Evolutionary conservation across 1,140 invertebrate species (phyloP).

Genomic region (Tetraneura akinire): DNA sequence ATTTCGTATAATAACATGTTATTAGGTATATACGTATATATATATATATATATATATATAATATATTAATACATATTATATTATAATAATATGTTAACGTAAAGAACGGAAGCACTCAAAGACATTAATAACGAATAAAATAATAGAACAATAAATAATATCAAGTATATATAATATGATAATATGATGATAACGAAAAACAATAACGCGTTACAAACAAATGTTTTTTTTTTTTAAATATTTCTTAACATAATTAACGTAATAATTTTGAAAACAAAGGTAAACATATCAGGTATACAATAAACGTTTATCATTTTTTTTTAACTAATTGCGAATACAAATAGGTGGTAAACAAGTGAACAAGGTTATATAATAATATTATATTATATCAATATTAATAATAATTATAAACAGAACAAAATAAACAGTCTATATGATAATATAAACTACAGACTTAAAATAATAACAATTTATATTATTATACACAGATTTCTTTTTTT

Average conservation of each 20-base stretch:
- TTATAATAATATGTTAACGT: neutral
- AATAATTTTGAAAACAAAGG: neutral
- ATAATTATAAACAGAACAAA: neutral
- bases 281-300: too few species aligned
- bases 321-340: constrained; percentile 17
- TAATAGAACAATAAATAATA: neutral
- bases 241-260: too few species aligned
- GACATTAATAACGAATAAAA: constrained; percentile 15
- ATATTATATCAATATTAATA: constrained; percentile 27
- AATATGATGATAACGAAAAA: too few species aligned
- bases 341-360: constrained; percentile 24
- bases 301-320: neutral
- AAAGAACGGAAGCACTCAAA: constrained; percentile 33
- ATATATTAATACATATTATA: too few species aligned
- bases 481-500: neutral
- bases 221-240: neutral
- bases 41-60: neutral
- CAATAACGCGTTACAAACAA: too few species aligned
- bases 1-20: too few species aligned
- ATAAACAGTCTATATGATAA: neutral
- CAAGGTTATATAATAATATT: constrained; percentile 17
- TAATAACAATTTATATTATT: constrained; percentile 16
- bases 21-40: neutral
- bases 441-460: constrained; percentile 39
- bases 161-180: too few species aligned